Conservation (phyloP, 2,113 vertebrate species). For the Brachyhypopomus occidentalis region DNA sequence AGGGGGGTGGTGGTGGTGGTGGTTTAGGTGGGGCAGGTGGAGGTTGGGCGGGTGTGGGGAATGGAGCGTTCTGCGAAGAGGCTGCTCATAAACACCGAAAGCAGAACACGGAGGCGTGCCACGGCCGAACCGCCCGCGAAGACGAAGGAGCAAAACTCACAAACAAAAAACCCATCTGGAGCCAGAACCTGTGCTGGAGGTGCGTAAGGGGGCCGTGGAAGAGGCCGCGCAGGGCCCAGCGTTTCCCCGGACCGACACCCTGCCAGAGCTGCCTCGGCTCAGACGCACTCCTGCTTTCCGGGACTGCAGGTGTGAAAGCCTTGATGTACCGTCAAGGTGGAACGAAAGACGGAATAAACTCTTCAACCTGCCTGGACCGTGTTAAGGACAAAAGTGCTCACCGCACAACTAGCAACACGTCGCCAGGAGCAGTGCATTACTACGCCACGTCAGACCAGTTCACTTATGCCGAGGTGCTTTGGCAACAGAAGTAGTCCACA, state of each 20-base stretch:
- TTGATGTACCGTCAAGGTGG: background rate
- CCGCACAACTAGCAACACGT: background rate
- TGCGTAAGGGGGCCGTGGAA: too few species aligned
- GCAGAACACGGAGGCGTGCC: background rate
- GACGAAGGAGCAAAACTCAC: conserved; percentile 6
- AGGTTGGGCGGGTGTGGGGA: too few species aligned
- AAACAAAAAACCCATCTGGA: conserved; percentile 13
- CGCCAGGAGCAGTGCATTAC: background rate
- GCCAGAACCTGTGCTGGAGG: background rate
- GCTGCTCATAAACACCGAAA: background rate
- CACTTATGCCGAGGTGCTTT: too few species aligned
- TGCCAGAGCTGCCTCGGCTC: too few species aligned
- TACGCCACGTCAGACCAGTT: background rate
- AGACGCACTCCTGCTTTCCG: too few species aligned
- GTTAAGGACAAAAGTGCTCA: background rate
- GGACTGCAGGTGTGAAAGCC: conserved; percentile 28
- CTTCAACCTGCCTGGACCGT: conserved; percentile 25
- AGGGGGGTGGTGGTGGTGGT: too few species aligned
- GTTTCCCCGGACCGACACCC: too few species aligned
- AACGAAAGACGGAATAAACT: conserved; percentile 4
- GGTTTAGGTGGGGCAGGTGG: background rate
- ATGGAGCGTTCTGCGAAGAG: background rate
- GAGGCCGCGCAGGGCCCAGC: too few species aligned
- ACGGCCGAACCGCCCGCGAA: background rate
- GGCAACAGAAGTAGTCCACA: too few species aligned